phyloP scores from a whole-genome alignment of 1,140 invertebrate species.

The Drosophila ohnishii region DNA sequence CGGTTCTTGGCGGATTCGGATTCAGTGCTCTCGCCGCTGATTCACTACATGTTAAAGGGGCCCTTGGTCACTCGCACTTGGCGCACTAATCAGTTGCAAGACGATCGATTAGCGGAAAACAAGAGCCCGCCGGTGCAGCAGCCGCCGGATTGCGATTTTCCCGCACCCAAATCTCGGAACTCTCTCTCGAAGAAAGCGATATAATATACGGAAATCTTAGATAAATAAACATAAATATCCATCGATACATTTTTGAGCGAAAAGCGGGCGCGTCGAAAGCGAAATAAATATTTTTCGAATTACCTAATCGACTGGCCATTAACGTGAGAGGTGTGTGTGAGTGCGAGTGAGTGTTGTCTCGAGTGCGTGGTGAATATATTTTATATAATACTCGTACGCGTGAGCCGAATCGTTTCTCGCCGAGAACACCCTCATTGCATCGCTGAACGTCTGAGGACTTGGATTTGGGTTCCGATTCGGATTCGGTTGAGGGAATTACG shows the following conservation, averaged over 20 bases:
- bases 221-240: slow-evolving; percentile 11
- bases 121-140: slow-evolving; percentile 51
- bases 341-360: slow-evolving; percentile 11
- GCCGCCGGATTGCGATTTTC: slow-evolving; percentile 9
- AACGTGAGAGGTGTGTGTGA: slow-evolving; percentile 46
- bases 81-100: slow-evolving; percentile 81
- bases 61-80: slow-evolving; percentile 49
- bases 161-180: slow-evolving; percentile 13
- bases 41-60: slow-evolving; percentile 34
- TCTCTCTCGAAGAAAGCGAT: not conserved
- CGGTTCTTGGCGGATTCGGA: slow-evolving; percentile 32
- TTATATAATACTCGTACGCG: slow-evolving; percentile 44
- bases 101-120: slow-evolving; percentile 81
- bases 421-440: slow-evolving; percentile 41
- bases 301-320: slow-evolving; percentile 73
- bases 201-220: slow-evolving; percentile 13
- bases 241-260: slow-evolving; percentile 22
- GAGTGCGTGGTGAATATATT: slow-evolving; percentile 71
- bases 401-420: slow-evolving; percentile 12
- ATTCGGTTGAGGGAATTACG: slow-evolving; percentile 55
- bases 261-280: slow-evolving; percentile 27
- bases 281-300: slow-evolving; percentile 57
- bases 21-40: slow-evolving; percentile 17
- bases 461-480: slow-evolving; percentile 17
- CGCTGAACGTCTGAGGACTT: slow-evolving; percentile 26